These are phyloP conservation scores for Palythoa heliodiscus DNA, from an alignment of 92 coral and sea anemone species.

Conservation along the genomic window DNA sequence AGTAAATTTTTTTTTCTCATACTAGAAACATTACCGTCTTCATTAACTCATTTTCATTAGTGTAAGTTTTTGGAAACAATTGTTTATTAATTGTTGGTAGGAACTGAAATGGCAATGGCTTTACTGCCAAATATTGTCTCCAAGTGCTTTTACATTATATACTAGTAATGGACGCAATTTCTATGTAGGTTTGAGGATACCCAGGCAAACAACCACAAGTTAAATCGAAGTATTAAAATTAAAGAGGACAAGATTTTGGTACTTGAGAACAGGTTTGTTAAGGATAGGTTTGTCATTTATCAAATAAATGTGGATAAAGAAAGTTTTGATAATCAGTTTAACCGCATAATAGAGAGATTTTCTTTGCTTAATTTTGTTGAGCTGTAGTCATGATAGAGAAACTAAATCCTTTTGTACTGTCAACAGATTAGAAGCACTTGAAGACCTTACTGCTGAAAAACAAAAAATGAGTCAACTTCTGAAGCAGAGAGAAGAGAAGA, in stretches of 20 bases:
- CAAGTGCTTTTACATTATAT: neutral
- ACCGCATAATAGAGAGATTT: no score
- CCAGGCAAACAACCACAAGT: constrained; percentile 72
- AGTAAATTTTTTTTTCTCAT: no score
- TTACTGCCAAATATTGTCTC: neutral
- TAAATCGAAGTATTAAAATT: constrained; percentile 70
- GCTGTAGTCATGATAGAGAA: no score
- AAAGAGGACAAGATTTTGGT: constrained; percentile 80
- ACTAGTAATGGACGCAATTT: neutral
- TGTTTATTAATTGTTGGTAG: no score
- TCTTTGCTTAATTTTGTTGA: no score
- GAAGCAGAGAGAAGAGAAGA: constrained; percentile 85
- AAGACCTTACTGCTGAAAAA: constrained; percentile 64
- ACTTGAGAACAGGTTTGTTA: constrained; percentile 78
- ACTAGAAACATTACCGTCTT: no score
- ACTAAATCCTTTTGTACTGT: neutral
- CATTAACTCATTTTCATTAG: no score
- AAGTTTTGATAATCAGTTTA: no score
- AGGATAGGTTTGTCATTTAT: neutral
- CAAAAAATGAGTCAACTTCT: constrained; percentile 76
- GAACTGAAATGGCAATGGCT: neutral
- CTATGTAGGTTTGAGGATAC: constrained; percentile 74
- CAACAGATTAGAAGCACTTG: constrained; percentile 77
- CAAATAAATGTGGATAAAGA: no score
- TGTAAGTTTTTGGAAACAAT: neutral